Evolutionary conservation across 2,888 invertebrate genomes (phyloP), one percentile per base, ranked within the genome.

Genomic region (Mesorhabditis sp.): DNA sequence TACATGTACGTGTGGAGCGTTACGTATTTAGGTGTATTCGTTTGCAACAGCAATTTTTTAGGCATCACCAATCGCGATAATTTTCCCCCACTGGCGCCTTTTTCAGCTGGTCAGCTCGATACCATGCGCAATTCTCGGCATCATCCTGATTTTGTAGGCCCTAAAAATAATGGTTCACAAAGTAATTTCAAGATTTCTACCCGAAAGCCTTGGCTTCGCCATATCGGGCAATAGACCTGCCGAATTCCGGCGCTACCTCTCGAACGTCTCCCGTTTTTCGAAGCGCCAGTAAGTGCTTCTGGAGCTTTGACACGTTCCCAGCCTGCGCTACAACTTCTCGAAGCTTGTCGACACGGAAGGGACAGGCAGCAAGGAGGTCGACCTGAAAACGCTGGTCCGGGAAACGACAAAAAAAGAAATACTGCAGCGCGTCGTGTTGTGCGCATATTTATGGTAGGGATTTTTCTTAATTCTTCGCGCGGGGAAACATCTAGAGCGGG

Each of bases 111-210:
- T n/a, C 58, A n/a, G 10, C 7, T 50, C 58, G n/a, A 1, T n/a
- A 13, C 58, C 58, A 13, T n/a, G 7, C 10, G 58, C 58, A 10
- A 50, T 50, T 50, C n/a, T 50, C 1, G 58, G 58, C 7, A 13
- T 50, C 58, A 13, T 50, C n/a, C 58, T 50, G n/a, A 50, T 50
- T n/a, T n/a, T 50, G 58, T 50, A 50, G n/a, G n/a, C 58, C n/a
- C 7, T 50, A 50, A 50, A 50, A 13, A 50, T 50, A 50, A 50
- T n/a, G 7, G 10, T 50, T 50, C n/a, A 50, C 58, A 50, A 50
- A 50, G n/a, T 50, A 50, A 50, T 2, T n/a, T 50, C 2, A 28
- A 50, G 58, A 50, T 10, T n/a, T 50, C n/a, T 50, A 2, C 58
- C 58, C 10, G 58, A 50, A 50, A 50, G 58, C n/a, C 58, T 50